phyloP scores from a whole-genome alignment of 2,888 invertebrate genomes.

The Melanostoma scalare region DNA sequence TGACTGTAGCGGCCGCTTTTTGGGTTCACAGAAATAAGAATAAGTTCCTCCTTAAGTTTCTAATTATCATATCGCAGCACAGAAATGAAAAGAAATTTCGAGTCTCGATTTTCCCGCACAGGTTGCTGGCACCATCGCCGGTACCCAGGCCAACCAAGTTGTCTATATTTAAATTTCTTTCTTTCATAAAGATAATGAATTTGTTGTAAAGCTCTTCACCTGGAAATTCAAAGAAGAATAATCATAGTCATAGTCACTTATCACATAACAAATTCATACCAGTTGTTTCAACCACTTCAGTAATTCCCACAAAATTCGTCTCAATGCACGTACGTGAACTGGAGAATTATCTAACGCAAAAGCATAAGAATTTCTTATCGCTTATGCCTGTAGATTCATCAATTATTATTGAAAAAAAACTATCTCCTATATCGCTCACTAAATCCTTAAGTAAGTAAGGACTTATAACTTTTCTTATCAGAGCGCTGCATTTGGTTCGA shows the following conservation, averaged over 20 bases:
- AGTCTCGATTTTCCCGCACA: neutral
- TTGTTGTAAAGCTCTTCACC: conserved; percentile 2
- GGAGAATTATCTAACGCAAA: no score
- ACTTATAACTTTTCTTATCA: neutral
- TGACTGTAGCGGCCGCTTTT: no score
- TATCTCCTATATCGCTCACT: no score
- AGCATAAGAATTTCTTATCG: no score
- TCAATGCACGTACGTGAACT: neutral
- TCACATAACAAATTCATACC: neutral
- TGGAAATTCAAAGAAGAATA: neutral
- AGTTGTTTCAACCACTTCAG: conserved; percentile 5
- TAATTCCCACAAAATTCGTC: neutral
- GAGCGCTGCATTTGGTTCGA: neutral
- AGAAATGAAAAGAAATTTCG: no score
- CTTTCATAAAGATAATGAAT: conserved; percentile 3
- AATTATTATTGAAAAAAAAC: no score
- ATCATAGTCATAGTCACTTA: neutral
- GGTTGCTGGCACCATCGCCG: conserved; percentile 7
- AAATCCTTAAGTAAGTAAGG: neutral
- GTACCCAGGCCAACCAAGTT: neutral
- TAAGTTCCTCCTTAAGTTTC: no score
- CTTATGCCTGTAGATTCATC: no score
- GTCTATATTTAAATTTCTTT: neutral
- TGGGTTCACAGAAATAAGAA: no score
- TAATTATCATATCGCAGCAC: no score